These are phyloP conservation scores for Sarcophaga variegata DNA, from an alignment of 2,888 invertebrate genomes.

Conservation along the genomic window DNA sequence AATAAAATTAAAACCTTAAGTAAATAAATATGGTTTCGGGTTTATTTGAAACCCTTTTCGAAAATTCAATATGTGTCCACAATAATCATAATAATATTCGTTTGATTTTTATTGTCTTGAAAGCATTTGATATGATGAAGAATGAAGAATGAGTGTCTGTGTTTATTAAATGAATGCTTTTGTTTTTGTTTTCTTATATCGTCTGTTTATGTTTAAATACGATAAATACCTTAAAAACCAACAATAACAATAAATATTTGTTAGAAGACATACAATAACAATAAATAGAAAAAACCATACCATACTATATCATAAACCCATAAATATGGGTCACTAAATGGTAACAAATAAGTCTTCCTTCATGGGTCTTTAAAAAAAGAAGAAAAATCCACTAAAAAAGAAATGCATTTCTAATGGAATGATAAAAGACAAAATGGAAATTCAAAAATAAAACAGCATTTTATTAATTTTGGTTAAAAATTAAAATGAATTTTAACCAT, in stretches of 20 bases:
- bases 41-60: background rate
- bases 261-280: conserved; percentile 29
- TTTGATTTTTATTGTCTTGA: too few relatives aligned
- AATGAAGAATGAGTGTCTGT: conserved; percentile 6
- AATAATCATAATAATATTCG: too few relatives aligned
- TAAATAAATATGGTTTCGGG: conserved; percentile 4
- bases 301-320: background rate
- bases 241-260: conserved; percentile 60
- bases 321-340: conserved; percentile 66
- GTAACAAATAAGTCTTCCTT: background rate
- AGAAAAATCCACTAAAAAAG: background rate
- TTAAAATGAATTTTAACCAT: too few relatives aligned
- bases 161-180: background rate
- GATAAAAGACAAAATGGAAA: conserved; percentile 6
- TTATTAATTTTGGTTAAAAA: too few relatives aligned
- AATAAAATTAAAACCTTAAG: background rate
- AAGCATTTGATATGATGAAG: too few relatives aligned
- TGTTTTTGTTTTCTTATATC: background rate
- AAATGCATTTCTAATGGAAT: background rate
- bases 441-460: too few relatives aligned
- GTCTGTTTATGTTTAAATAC: background rate
- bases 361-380: background rate
- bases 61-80: too few relatives aligned
- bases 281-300: conserved; percentile 21
- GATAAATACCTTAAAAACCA: conserved; percentile 25